Percentiles rank a stretch among this genome's conserved stretches.
These are phyloP conservation scores for Cochlearius cochlearius DNA, from an alignment of 2,113 vertebrate genomes.

Conservation along the genomic window DNA sequence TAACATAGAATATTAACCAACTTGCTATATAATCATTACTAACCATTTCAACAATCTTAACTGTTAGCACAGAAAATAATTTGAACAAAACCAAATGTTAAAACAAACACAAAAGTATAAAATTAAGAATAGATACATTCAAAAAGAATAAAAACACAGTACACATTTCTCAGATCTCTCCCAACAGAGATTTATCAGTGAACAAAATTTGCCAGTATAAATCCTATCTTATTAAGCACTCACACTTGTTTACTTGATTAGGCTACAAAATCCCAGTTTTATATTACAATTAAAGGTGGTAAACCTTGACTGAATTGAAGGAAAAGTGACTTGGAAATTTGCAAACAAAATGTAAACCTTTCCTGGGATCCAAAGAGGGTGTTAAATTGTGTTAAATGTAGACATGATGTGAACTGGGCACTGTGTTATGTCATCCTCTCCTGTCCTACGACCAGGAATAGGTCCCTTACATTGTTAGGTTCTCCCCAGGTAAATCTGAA, in stretches of 20 bases:
- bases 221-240: not conserved
- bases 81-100: not conserved
- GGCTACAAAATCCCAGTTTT: not conserved
- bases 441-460: not conserved
- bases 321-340: not conserved
- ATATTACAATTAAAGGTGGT: not conserved
- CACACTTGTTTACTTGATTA: not conserved
- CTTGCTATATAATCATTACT: not conserved
- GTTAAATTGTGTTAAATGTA: not conserved
- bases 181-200: not conserved
- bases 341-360: not conserved
- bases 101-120: not conserved
- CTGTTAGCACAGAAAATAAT: not conserved
- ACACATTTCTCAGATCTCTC: not conserved
- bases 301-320: not conserved
- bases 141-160: not conserved
- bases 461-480: not conserved
- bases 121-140: not conserved
- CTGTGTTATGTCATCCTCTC: not conserved
- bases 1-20: not conserved
- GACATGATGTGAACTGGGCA: not conserved
- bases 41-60: not conserved
- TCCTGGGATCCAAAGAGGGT: not conserved
- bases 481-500: not conserved
- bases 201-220: not conserved